Percentiles rank a stretch among this genome's conserved stretches.
Conservation (phyloP, 2,113 vertebrate species). For the Tretioscincus oriximinensis region DNA sequence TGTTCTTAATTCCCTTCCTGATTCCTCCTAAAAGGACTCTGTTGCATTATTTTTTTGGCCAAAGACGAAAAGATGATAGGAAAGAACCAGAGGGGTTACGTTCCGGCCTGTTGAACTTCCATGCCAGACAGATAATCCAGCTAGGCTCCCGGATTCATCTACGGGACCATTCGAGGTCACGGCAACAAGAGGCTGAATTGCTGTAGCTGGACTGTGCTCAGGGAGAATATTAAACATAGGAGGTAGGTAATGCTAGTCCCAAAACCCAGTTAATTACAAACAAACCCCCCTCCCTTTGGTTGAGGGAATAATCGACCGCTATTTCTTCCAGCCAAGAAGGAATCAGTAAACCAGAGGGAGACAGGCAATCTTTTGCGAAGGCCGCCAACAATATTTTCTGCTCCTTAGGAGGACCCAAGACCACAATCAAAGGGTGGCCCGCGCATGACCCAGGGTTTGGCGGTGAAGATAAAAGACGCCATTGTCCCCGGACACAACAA, state of each 20-base stretch:
- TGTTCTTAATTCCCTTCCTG: too few species aligned
- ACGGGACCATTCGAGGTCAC: not conserved
- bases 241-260: not conserved
- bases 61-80: too few species aligned
- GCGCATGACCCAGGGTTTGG: slow-evolving; percentile 66
- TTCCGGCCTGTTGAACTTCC: too few species aligned
- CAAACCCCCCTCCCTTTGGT: not conserved
- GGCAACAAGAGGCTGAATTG: not conserved
- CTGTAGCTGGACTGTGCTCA: not conserved
- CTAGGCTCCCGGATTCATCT: not conserved
- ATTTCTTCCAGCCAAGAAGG: not conserved
- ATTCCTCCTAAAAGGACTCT: not conserved
- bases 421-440: slow-evolving; percentile 70
- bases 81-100: too few species aligned
- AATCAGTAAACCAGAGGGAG: not conserved
- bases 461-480: slow-evolving; percentile 69
- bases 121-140: too few species aligned
- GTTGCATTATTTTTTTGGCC: too few species aligned
- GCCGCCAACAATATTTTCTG: not conserved
- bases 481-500: slow-evolving; percentile 67
- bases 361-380: not conserved
- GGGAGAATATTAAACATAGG: too few species aligned
- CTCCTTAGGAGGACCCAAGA: slow-evolving; percentile 34
- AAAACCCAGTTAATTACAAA: not conserved
- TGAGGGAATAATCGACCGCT: too few species aligned